Conservation (phyloP, 1,140 invertebrate species). For the Anastrepha obliqua region DNA sequence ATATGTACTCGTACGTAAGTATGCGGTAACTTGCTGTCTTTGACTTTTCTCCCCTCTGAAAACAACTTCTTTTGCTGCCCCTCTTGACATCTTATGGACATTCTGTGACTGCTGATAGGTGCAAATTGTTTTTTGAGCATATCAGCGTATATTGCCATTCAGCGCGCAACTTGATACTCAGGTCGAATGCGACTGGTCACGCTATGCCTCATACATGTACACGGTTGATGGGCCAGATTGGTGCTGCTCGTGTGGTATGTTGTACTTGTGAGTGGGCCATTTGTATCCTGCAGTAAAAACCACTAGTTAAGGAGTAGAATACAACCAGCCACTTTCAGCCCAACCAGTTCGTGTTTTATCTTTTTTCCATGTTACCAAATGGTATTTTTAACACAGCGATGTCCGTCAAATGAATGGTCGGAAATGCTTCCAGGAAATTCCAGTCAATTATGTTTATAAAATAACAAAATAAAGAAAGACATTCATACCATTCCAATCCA, state of each 20-base stretch:
- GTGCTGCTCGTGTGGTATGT: not conserved
- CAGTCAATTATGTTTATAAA: too few relatives aligned
- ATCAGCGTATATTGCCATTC: not conserved
- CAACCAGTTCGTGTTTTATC: too few relatives aligned
- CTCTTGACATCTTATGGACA: not conserved
- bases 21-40: conserved; percentile 1
- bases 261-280: not conserved
- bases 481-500: too few relatives aligned
- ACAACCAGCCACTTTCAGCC: too few relatives aligned
- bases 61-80: not conserved
- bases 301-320: too few relatives aligned
- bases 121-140: not conserved
- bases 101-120: not conserved
- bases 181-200: not conserved
- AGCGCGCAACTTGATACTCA: not conserved
- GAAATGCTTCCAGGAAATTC: too few relatives aligned
- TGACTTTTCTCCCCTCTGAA: not conserved
- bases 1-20: not conserved
- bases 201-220: not conserved
- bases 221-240: not conserved
- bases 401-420: too few relatives aligned
- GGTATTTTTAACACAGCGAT: too few relatives aligned
- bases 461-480: too few relatives aligned
- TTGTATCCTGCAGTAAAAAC: not conserved
- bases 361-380: too few relatives aligned